Evolutionary conservation across 1,140 invertebrate species (phyloP).

Genomic region (Calephelis virginiensis): DNA sequence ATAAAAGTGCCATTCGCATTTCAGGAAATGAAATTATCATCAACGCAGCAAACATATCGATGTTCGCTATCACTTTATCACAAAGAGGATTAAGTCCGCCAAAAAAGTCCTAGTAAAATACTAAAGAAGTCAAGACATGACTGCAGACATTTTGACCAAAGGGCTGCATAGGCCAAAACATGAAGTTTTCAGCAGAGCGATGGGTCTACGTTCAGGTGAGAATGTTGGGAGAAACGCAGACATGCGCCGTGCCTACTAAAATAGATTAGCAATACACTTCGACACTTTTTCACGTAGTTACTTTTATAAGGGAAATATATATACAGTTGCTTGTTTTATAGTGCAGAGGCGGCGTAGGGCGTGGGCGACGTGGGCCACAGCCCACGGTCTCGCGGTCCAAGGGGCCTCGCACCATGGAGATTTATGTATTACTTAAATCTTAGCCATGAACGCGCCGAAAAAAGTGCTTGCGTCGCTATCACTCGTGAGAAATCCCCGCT

Average conservation of each 20-base stretch:
- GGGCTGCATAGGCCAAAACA: slow-evolving; percentile 28
- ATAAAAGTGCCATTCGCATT: slow-evolving; percentile 59
- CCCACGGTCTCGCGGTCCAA: too few species aligned
- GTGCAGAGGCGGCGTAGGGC: too few species aligned
- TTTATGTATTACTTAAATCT: too few species aligned
- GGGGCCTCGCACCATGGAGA: too few species aligned
- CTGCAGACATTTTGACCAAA: slow-evolving; percentile 46
- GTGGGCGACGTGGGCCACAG: too few species aligned
- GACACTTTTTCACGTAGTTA: neutral
- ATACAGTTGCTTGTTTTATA: neutral
- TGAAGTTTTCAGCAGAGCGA: slow-evolving; percentile 23
- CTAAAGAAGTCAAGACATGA: slow-evolving; percentile 37
- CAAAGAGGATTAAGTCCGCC: slow-evolving; percentile 38
- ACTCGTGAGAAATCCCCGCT: too few species aligned
- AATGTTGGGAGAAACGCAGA: slow-evolving; percentile 28
- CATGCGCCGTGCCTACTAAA: slow-evolving; percentile 20
- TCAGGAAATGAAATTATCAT: slow-evolving; percentile 52
- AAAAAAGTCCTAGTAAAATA: slow-evolving; percentile 37
- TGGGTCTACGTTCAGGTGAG: slow-evolving; percentile 35
- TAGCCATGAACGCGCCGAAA: too few species aligned
- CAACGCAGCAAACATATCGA: slow-evolving; percentile 52
- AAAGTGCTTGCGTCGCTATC: too few species aligned
- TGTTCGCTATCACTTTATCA: slow-evolving; percentile 49
- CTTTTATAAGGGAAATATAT: neutral
- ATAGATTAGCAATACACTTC: slow-evolving; percentile 8